Percentiles rank a stretch among this genome's conserved stretches.
Conservation (phyloP, 1,140 invertebrate genomes). For the Diuraphis noxia region DNA sequence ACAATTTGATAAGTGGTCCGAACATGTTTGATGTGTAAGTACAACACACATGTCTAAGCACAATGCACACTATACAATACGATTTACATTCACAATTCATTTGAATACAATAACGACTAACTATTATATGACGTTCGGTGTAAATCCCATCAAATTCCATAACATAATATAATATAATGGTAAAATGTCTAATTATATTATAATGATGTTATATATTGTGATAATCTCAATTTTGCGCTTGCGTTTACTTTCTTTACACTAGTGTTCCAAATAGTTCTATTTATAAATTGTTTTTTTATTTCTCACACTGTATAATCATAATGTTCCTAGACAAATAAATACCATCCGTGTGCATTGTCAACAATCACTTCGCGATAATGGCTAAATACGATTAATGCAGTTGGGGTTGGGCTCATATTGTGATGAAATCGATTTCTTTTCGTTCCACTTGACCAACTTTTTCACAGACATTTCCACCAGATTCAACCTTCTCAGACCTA, state of each 20-base stretch:
- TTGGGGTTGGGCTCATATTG: background rate
- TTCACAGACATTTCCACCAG: background rate
- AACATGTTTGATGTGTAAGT: background rate
- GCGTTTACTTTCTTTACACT: background rate
- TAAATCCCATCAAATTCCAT: background rate
- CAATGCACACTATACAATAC: background rate
- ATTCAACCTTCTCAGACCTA: background rate
- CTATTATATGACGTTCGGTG: background rate
- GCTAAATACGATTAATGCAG: background rate
- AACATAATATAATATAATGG: background rate
- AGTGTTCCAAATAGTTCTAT: background rate
- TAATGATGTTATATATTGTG: background rate
- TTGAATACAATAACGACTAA: background rate
- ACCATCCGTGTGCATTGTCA: background rate
- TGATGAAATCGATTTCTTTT: conserved; percentile 2
- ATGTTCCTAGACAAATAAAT: background rate
- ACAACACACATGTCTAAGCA: background rate
- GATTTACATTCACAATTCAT: background rate
- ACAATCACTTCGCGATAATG: background rate
- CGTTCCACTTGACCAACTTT: background rate
- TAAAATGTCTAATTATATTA: background rate
- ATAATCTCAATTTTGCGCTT: background rate
- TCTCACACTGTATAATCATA: background rate
- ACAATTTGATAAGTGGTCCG: background rate
- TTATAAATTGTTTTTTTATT: too few species aligned